A percentile compares a stretch with the other conserved stretches of the same genome.
Evolutionary conservation across 2,797 vertebrate genomes (phyloP).

Genomic region (Rachycentron canadum): DNA sequence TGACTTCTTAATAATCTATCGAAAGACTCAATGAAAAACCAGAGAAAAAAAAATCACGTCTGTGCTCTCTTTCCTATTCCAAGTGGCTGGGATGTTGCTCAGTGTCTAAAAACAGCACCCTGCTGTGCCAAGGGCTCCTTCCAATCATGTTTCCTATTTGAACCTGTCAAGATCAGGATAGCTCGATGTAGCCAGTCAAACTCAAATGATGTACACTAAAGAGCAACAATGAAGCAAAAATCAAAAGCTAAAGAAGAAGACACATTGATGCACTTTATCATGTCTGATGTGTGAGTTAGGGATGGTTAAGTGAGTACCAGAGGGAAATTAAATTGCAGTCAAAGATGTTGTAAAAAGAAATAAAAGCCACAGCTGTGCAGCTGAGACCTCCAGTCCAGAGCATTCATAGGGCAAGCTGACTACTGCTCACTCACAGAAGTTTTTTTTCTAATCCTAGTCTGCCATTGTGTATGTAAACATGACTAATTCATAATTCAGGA

Average conservation of each 20-base stretch:
- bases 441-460: slow-evolving; percentile 38
- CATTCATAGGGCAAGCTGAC: slow-evolving; percentile 1
- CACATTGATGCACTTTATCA: slow-evolving; percentile 23
- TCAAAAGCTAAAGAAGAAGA: slow-evolving; percentile 15
- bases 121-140: slow-evolving; percentile 10
- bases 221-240: slow-evolving; percentile 8
- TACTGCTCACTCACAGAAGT: slow-evolving; percentile 1
- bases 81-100: slow-evolving; percentile 38
- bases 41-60: slow-evolving; percentile 10
- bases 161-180: slow-evolving; percentile 25
- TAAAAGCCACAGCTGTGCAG: slow-evolving; percentile 12
- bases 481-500: slow-evolving; percentile 65
- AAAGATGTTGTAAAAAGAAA: slow-evolving; percentile 4
- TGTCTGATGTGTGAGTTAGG: slow-evolving; percentile 28
- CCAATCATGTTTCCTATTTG: slow-evolving; percentile 24
- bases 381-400: slow-evolving; percentile 26
- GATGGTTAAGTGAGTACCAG: slow-evolving; percentile 13
- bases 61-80: slow-evolving; percentile 22
- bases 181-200: slow-evolving; percentile 27
- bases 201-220: slow-evolving; percentile 16
- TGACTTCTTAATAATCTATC: slow-evolving; percentile 51
- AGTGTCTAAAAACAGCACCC: slow-evolving; percentile 2
- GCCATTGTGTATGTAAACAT: slow-evolving; percentile 55
- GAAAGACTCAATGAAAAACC: slow-evolving; percentile 7
- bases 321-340: slow-evolving; percentile 29